Evolutionary conservation across 2,888 invertebrate genomes (phyloP), one percentile per base, ranked within the genome.

Genomic region (Acleris emargana): DNA sequence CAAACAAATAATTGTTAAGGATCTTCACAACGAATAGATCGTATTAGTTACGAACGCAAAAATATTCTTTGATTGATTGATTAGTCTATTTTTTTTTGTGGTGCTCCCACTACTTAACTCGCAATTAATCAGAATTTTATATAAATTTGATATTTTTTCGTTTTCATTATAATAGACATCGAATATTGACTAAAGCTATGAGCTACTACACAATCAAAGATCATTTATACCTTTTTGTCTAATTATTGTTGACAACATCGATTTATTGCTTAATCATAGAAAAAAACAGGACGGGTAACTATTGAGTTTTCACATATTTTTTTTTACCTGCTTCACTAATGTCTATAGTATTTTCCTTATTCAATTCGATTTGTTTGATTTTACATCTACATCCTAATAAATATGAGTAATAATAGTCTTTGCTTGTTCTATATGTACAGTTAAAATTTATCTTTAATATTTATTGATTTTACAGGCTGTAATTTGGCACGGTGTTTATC

Each of bases 401-500:
- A 61, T 50, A 64, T 66, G 32, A 45, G 38, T n/a, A 43, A 28
- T 38, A 58, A 45, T 58, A 7, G 54, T 61, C 51, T 52, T 52
- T 54, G 28, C 47, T 66, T 45, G 50, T 51, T 45, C 22, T 45
- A 32, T 59, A 42, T 64, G 47, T 38, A 52, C 38, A 64, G 20
- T 22, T 64, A n/a, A n/a, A 7, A 42, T 28, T 53, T 58, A 53
- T 43, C 3, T 49, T 45, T 66, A 57, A 66, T 57, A 60, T 45
- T 28, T 45, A 61, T 57, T 66, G 50, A 51, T 60, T 61, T 60
- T 55, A 66, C 60, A 66, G 66, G 61, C 57, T 57, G 38, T 57
- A 51, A 55, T 66, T 66, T 66, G 66, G 66, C 66, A 66, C 66
- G 66, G 66, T 55, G 43, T 66, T 66, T 20, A 60, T 45, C 17